Base-by-base conservation (phyloP, 92 coral and sea anemone genomes). In the Umimayanthus chanpuru region DNA sequence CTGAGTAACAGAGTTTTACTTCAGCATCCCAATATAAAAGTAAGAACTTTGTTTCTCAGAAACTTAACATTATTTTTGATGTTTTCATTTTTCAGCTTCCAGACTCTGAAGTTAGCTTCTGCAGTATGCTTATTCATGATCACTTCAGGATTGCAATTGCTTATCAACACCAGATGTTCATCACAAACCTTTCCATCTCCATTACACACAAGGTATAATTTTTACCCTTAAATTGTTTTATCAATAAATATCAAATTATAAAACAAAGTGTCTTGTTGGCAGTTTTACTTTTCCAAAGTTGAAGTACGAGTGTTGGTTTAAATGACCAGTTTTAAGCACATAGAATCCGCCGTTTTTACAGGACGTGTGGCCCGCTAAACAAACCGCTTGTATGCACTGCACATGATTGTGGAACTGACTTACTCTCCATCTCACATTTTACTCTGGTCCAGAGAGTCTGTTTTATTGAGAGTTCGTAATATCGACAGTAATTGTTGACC, bases 31-130 rank as follows among this genome's bases (percentile, higher is more conserved):
- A 5, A 1, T 41, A 2, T 40, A 41, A 0, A 44, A 44, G 50
- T 44, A 44, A 44, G 50, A 44, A 44, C 10, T 0, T 44, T 28
- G 75, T 9, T 28, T 21, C 75, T 32, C 75, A 26, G 11, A 18
- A 32, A 15, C 47, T 10, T 73, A 73, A 20, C 0, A 77, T 28
- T 40, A 23, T 3, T 41, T 36, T 41, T 77, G 6, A 21, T 11
- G 12, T 25, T 84, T 25, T 73, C 68, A n/a, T 29, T 53, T 26
- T 81, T 43, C 64, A 94, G 98, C 81, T 91, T 56, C 85, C 93
- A 25, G 95, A 94, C 77, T 88, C 98, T 3, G 94, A 94, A 76
- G 88, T 94, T 6, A 92, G 92, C 89, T 88, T 91, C 76, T 88
- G 95, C 81, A 87, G 93, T 65, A 85, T 89, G 79, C 82, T 86